A percentile compares a stretch with the other conserved stretches of the same genome.
These are phyloP conservation scores for Stichodactyla mertensii DNA, from an alignment of 64 coral and sea anemone genomes.

Conservation along the genomic window DNA sequence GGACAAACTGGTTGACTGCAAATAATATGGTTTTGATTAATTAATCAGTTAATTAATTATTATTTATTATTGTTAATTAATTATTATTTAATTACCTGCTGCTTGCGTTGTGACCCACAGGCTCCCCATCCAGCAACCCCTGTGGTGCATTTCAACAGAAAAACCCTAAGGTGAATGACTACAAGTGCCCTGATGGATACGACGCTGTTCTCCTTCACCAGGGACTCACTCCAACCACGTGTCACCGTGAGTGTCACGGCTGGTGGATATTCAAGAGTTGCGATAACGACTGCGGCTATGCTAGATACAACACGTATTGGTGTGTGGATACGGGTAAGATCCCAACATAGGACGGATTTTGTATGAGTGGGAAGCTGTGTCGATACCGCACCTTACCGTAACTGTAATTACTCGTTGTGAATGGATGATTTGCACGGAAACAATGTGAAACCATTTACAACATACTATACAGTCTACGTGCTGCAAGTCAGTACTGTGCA, in stretches of 20 bases:
- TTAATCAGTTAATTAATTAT: no score
- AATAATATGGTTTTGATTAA: no score
- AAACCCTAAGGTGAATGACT: slow-evolving; percentile 62
- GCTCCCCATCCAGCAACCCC: slow-evolving; percentile 41
- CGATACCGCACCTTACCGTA: background rate
- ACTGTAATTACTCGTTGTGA: background rate
- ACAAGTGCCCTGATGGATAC: slow-evolving; percentile 71
- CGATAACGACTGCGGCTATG: slow-evolving; percentile 51
- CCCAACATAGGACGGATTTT: background rate
- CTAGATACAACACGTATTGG: slow-evolving; percentile 58
- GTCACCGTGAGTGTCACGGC: slow-evolving; percentile 38
- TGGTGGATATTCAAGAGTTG: slow-evolving; percentile 76
- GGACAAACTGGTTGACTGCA: no score
- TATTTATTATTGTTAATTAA: no score
- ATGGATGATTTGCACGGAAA: no score
- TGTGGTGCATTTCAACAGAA: slow-evolving; percentile 61
- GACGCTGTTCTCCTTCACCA: slow-evolving; percentile 70
- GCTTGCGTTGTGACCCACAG: background rate
- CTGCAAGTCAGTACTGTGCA: no score
- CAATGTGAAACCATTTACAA: no score
- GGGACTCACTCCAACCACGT: slow-evolving; percentile 51
- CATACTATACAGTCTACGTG: no score
- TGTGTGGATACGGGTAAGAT: slow-evolving; percentile 58
- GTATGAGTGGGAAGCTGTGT: background rate
- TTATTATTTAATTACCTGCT: no score